A percentile compares a stretch with the other conserved stretches of the same genome.
Evolutionary conservation across 2,888 invertebrate genomes (phyloP).

Genomic region (Cheilosia vulpina): DNA sequence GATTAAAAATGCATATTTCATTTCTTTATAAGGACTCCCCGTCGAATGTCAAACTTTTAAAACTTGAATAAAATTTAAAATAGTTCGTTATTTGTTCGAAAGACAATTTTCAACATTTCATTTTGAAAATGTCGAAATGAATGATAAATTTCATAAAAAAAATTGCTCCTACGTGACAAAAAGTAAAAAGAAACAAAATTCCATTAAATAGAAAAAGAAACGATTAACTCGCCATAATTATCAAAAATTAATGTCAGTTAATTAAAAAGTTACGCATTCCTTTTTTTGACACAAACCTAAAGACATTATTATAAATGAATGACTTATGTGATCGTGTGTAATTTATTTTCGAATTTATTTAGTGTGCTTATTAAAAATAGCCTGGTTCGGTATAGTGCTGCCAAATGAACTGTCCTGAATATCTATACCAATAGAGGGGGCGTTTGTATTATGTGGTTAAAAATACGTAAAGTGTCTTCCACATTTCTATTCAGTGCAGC

Average conservation of each 20-base stretch:
- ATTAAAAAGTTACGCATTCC: not conserved
- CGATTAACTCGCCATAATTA: slow-evolving; percentile 13
- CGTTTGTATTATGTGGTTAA: slow-evolving; percentile 21
- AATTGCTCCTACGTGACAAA: not conserved
- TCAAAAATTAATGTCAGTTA: not conserved
- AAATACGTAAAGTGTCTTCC: not conserved
- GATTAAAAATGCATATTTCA: no score
- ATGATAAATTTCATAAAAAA: no score
- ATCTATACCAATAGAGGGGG: slow-evolving; percentile 21
- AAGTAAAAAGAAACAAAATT: not conserved
- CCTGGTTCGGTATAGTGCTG: slow-evolving; percentile 18
- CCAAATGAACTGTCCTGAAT: slow-evolving; percentile 67
- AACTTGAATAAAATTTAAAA: no score
- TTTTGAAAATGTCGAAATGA: no score
- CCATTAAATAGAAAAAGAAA: not conserved
- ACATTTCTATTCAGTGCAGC: slow-evolving; percentile 3
- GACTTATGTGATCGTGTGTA: not conserved
- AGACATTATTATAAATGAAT: not conserved
- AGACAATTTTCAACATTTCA: no score
- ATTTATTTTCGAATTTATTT: slow-evolving; percentile 26
- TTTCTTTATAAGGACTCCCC: no score
- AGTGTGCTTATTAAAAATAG: slow-evolving; percentile 20
- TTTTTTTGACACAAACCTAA: not conserved
- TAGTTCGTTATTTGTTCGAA: no score
- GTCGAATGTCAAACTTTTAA: no score